These are phyloP conservation scores for Hirundo rustica DNA, from an alignment of 2,797 vertebrate species.

Conservation along the genomic window DNA sequence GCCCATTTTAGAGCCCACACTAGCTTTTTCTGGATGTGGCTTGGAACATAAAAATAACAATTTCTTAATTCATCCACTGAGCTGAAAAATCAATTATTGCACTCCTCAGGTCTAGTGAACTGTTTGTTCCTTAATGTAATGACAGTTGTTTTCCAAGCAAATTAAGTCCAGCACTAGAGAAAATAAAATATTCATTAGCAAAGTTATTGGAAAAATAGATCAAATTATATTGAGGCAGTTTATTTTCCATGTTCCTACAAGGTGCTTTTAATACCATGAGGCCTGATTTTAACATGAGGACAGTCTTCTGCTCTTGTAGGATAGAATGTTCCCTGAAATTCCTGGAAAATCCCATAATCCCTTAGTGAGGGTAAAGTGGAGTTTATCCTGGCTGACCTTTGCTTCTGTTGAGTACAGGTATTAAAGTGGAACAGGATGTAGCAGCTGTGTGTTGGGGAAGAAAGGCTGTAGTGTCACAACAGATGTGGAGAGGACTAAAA, in stretches of 20 bases:
- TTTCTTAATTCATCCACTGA: conserved; percentile 29
- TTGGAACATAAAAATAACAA: conserved; percentile 10
- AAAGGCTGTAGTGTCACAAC: neutral
- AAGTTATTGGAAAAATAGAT: conserved; percentile 70
- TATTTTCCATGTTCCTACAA: conserved; percentile 30
- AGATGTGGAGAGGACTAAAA: neutral
- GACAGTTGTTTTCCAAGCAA: conserved; percentile 40
- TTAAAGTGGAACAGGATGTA: neutral
- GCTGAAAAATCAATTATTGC: conserved; percentile 46
- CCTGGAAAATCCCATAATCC: neutral
- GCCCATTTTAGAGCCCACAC: neutral
- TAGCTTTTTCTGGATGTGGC: neutral
- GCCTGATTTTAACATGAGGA: neutral
- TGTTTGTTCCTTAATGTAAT: conserved; percentile 47
- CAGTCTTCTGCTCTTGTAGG: neutral
- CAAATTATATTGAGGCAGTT: conserved; percentile 63
- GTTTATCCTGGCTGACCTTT: neutral
- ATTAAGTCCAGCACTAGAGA: conserved; percentile 49
- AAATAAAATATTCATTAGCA: conserved; percentile 72
- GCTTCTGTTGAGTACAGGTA: neutral
- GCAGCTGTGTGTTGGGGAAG: neutral
- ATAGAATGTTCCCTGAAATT: neutral
- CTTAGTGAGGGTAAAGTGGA: neutral
- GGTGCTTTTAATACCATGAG: neutral
- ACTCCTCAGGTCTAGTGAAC: conserved; percentile 13